Percentiles rank a stretch among this genome's conserved stretches.
Evolutionary conservation across 2,113 vertebrate genomes (phyloP).

Genomic region (Spheniscus mendiculus): DNA sequence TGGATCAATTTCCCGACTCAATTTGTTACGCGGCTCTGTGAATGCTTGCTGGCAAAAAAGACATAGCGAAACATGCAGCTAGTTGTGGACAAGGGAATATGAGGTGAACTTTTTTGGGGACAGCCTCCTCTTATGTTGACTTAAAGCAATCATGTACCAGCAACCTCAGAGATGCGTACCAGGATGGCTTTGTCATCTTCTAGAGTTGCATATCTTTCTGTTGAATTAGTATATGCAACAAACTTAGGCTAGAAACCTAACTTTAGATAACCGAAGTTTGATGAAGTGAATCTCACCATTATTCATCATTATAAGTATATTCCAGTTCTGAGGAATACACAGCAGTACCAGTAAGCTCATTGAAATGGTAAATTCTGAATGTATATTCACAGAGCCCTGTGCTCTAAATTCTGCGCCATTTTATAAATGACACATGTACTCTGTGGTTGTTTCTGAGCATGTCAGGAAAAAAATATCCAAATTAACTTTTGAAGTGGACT

Average conservation of each 20-base stretch:
- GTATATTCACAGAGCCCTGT: neutral
- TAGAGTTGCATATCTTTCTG: neutral
- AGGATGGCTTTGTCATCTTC: neutral
- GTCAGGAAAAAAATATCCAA: slow-evolving; percentile 3
- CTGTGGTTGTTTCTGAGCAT: neutral
- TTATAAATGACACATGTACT: neutral
- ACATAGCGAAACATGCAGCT: neutral
- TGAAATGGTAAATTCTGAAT: neutral
- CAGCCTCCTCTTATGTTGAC: neutral
- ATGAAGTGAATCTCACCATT: neutral
- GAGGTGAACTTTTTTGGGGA: neutral
- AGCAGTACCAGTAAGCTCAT: neutral
- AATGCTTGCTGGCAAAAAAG: neutral
- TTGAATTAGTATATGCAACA: neutral
- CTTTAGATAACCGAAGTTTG: neutral
- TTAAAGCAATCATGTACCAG: neutral
- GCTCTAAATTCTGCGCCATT: neutral
- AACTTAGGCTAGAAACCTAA: neutral
- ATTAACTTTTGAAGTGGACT: slow-evolving; percentile 35
- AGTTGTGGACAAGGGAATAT: neutral
- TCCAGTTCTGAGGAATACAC: neutral
- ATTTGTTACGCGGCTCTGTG: neutral
- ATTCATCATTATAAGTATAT: neutral
- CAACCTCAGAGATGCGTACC: neutral
- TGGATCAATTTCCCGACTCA: neutral